Evolutionary conservation across 2,888 invertebrate genomes (phyloP).

Genomic region (Eupelmus urozonus): DNA sequence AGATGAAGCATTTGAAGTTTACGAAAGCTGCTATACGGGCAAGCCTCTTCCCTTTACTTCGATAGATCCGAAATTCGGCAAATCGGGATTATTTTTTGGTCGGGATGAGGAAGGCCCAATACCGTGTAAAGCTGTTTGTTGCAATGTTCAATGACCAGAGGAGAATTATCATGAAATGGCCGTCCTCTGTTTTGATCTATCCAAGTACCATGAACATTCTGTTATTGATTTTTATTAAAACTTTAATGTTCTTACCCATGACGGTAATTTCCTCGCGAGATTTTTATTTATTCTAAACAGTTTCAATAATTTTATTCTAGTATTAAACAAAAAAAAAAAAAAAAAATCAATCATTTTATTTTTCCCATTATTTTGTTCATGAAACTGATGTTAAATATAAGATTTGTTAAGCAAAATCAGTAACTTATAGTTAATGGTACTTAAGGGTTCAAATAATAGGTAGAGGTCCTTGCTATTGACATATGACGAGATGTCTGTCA

Average conservation of each 20-base stretch:
- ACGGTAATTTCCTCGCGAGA: background rate
- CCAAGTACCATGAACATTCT: conserved; percentile 41
- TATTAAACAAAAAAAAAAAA: background rate
- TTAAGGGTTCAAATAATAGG: conserved; percentile 10
- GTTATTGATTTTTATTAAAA: conserved; percentile 27
- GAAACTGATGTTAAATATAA: background rate
- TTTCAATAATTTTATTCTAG: background rate
- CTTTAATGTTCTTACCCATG: background rate
- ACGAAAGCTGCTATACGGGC: conserved; percentile 71
- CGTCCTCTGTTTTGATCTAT: conserved; percentile 49
- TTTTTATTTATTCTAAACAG: background rate
- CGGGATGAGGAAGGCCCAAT: conserved; percentile 63
- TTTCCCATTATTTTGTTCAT: conserved; percentile 2
- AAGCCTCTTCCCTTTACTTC: conserved; percentile 60
- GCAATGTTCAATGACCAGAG: conserved; percentile 71
- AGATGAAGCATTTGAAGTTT: conserved; percentile 74
- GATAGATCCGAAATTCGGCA: conserved; percentile 63
- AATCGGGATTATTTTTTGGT: conserved; percentile 21
- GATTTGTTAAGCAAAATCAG: background rate
- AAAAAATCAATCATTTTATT: background rate
- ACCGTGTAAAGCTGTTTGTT: conserved; percentile 73
- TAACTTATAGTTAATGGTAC: conserved; percentile 46
- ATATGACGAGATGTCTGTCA: conserved; percentile 25
- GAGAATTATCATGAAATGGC: conserved; percentile 26
- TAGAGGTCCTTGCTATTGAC: conserved; percentile 25